A percentile compares a stretch with the other conserved stretches of the same genome.
Conservation (phyloP, 2,797 vertebrate species). For the Phalloptychus januarius region DNA sequence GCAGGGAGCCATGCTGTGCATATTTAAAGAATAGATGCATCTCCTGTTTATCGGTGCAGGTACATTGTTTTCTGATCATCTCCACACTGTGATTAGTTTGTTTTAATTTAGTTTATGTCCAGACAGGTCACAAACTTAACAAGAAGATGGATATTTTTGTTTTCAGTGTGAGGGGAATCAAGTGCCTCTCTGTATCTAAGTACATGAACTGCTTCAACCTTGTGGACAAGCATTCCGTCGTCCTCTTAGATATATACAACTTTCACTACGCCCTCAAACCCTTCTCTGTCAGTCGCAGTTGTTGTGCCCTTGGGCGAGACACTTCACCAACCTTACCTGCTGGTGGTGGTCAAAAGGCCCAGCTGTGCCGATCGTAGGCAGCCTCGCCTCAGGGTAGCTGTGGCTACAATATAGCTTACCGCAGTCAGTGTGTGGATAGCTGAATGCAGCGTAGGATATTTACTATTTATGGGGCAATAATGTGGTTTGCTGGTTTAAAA, state of each 20-base stretch:
- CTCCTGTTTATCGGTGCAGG: constrained; percentile 53
- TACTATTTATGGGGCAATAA: neutral
- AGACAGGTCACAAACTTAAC: neutral
- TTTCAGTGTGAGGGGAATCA: neutral
- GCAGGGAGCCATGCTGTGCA: constrained; percentile 62
- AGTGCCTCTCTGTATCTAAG: neutral
- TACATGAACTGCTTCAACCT: neutral
- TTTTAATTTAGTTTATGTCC: neutral
- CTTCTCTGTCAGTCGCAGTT: neutral
- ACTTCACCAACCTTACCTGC: neutral
- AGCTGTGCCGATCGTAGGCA: neutral
- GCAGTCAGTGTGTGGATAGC: neutral
- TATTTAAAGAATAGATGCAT: constrained; percentile 65
- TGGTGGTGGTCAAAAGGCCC: neutral
- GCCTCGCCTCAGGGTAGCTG: neutral
- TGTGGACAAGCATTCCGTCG: neutral
- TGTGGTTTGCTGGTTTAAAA: neutral
- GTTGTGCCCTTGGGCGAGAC: neutral
- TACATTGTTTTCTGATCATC: constrained; percentile 57
- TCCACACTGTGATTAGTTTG: constrained; percentile 44
- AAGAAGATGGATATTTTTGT: neutral
- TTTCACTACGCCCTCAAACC: neutral
- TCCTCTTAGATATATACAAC: neutral
- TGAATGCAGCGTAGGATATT: neutral
- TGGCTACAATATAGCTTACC: neutral